These are phyloP conservation scores for Bombylius discolor DNA, from an alignment of 2,888 invertebrate genomes.

Conservation along the genomic window DNA sequence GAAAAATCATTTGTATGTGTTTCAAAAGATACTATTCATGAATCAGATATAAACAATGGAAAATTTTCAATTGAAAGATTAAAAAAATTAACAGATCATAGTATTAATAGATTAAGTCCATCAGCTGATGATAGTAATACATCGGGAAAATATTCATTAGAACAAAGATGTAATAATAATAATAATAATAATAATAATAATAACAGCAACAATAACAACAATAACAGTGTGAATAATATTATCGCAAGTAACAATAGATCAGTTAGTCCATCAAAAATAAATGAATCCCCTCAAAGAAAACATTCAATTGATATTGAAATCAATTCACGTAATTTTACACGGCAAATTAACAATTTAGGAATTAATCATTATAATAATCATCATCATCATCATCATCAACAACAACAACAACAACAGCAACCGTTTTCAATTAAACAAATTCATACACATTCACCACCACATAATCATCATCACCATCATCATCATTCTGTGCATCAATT, in stretches of 20 bases:
- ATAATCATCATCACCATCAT: neutral
- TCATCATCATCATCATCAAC: slow-evolving; percentile 11
- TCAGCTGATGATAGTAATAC: slow-evolving; percentile 15
- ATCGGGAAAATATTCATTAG: slow-evolving; percentile 11
- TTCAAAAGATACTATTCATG: slow-evolving; percentile 6
- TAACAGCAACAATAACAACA: slow-evolving; percentile 16
- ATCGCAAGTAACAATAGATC: neutral
- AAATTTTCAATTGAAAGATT: slow-evolving; percentile 33
- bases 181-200: slow-evolving; percentile 20
- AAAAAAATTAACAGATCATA: slow-evolving; percentile 32
- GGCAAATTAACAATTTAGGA: neutral
- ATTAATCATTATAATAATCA: neutral
- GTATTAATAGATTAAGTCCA: slow-evolving; percentile 31
- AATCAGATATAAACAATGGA: slow-evolving; percentile 17
- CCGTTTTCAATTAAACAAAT: neutral
- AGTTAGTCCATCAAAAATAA: neutral
- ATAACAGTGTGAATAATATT: neutral
- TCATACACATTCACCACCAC: neutral
- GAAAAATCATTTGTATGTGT: slow-evolving; percentile 3
- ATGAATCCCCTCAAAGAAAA: neutral
- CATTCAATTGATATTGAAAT: slow-evolving; percentile 20
- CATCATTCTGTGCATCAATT: neutral
- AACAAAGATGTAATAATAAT: slow-evolving; percentile 18
- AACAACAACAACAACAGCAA: slow-evolving; percentile 1
- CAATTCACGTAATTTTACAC: slow-evolving; percentile 14